phyloP scores from a whole-genome alignment of 1,140 invertebrate genomes.

The Himalopsyche phryganea region DNA sequence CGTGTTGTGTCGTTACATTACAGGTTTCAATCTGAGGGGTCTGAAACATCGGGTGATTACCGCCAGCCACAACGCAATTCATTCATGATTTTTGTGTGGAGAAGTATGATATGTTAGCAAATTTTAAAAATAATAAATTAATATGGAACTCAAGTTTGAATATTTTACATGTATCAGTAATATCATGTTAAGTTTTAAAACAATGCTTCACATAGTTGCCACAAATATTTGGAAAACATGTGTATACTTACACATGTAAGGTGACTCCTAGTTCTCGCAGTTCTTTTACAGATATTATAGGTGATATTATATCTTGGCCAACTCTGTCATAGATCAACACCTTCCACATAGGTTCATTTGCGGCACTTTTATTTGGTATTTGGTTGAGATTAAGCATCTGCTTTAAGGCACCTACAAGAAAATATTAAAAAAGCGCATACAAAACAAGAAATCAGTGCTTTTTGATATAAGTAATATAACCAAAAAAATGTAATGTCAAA shows the following conservation, averaged over 20 bases:
- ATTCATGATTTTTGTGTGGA: too few relatives aligned
- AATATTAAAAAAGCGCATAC: constrained; percentile 9
- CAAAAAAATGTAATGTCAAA: constrained; percentile 9
- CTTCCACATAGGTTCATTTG: constrained; percentile 89
- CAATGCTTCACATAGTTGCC: too few relatives aligned
- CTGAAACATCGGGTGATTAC: too few relatives aligned
- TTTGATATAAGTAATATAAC: constrained; percentile 14
- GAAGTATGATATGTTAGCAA: too few relatives aligned
- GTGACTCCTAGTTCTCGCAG: constrained; percentile 94
- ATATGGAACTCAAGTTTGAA: too few relatives aligned
- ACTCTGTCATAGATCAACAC: constrained; percentile 93
- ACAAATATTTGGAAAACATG: too few relatives aligned
- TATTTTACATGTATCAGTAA: too few relatives aligned
- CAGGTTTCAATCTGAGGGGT: too few relatives aligned
- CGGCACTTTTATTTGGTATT: constrained; percentile 67
- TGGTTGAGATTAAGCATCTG: constrained; percentile 94
- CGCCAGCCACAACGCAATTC: too few relatives aligned
- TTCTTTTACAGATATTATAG: constrained; percentile 93
- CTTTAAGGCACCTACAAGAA: constrained; percentile 71
- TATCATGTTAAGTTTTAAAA: too few relatives aligned
- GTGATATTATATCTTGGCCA: constrained; percentile 98
- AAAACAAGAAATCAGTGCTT: background rate
- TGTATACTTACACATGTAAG: constrained; percentile 89
- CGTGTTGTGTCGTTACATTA: too few relatives aligned
- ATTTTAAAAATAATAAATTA: too few relatives aligned